These are phyloP conservation scores for Mizuhopecten yessoensis DNA, from an alignment of 1,140 invertebrate species.

Conservation along the genomic window DNA sequence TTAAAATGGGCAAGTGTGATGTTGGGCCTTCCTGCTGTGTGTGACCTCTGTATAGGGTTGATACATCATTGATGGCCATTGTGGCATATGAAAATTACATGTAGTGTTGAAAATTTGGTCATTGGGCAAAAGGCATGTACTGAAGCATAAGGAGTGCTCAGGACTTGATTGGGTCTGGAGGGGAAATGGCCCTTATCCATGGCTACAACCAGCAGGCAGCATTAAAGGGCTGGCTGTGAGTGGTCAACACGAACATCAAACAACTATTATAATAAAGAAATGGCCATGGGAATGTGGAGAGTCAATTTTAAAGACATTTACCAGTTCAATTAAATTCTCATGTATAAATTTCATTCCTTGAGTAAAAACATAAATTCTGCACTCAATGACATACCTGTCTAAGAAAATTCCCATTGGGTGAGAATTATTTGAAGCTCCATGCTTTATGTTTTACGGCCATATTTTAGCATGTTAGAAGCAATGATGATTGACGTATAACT, in stretches of 20 bases:
- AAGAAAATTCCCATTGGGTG: too few relatives aligned
- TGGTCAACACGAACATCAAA: background rate
- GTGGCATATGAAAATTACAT: background rate
- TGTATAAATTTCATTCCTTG: background rate
- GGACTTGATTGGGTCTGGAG: background rate
- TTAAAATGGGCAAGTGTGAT: background rate
- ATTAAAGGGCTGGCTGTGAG: background rate
- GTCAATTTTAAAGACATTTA: slow-evolving; percentile 27
- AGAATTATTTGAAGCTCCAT: too few relatives aligned
- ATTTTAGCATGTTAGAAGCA: too few relatives aligned
- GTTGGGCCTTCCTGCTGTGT: background rate
- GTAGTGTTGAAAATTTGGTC: slow-evolving; percentile 38
- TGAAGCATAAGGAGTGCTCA: background rate
- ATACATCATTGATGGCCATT: background rate
- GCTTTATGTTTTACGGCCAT: too few relatives aligned
- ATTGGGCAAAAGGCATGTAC: slow-evolving; percentile 17
- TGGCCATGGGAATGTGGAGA: slow-evolving; percentile 19
- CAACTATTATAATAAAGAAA: background rate
- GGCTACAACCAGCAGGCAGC: background rate
- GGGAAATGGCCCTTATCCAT: slow-evolving; percentile 2
- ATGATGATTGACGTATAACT: too few relatives aligned
- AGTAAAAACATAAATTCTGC: background rate
- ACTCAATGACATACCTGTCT: background rate
- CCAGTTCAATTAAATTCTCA: slow-evolving; percentile 6
- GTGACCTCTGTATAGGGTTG: background rate